Base-by-base conservation (phyloP, 2,888 invertebrate species). In the Nesidiocoris tenuis region DNA sequence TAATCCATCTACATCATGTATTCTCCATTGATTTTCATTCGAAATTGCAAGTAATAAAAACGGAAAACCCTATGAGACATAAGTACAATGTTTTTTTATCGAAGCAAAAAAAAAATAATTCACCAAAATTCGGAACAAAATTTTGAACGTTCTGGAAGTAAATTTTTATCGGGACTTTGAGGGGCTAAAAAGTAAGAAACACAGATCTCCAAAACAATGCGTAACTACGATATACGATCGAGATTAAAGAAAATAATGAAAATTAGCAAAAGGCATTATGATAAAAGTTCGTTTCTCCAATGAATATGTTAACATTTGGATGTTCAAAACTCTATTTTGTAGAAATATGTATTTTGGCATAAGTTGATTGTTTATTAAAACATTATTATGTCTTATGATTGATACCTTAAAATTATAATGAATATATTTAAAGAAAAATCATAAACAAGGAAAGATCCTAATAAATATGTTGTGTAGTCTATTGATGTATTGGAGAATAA, bases 401-500 rank as follows among this genome's bases (percentile, higher is more conserved):
- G 77, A 75, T 75, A 78, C 77, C 76, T 79, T 79, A 77, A 77
- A 79, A 79, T 77, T 79, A 77, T 79, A 79, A 77, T 77, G 77
- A 76, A 78, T 77, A 79, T 78, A 76, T 75, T 75, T 75, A 75
- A 75, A 72, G 72, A 78, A 79, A 78, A 78, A 77, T 19, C 25
- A 64, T 63, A 77, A 74, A 79, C 78, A 79, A 78, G 80, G 78
- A 79, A 79, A 78, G 79, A 79, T 78, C 80, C 80, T 79, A 79
- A 79, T 79, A 79, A 79, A 78, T 80, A 80, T 80, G 80, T 80
- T 80, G 80, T 80, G 80, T 80, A 80, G 80, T 80, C 78, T 79
- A 80, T 80, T 80, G 80, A 80, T 80, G 80, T 80, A 80, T 80
- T 80, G 80, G 79, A 80, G 79, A 80, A 79, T 79, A 80, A 80